Evolutionary conservation across 2,888 invertebrate species (phyloP), one percentile per base, ranked within the genome.

Genomic region (Pyrochroa serraticornis): DNA sequence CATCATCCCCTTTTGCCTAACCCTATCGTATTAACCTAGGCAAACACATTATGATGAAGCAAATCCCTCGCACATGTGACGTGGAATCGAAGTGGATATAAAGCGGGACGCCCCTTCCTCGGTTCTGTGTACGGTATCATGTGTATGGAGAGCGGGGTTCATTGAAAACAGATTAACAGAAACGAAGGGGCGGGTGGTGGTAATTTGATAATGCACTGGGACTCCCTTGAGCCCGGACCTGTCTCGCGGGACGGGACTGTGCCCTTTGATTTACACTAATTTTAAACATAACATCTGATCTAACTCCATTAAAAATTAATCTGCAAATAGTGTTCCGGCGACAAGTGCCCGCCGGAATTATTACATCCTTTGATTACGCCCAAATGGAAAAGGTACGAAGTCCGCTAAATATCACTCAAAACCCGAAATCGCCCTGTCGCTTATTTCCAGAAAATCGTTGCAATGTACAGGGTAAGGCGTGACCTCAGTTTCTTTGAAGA

Each of bases 261-360:
- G 78, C 79, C 79, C 79, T 79, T 80, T 80, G 79, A 80, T 80
- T 79, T 79, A 77, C 75, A 77, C 79, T 79, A 79, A 79, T 79
- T 79, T 79, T 78, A 79, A 79, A 79, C 78, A 79, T 78, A 78
- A 77, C 78, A 79, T 78, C 78, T 77, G 77, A 78, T 78, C 77
- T 79, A 77, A 78, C 75, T 74, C 71, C 75, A 77, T 79, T 79
- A 79, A 79, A 78, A 77, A 79, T 79, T 79, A 78, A 79, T 79
- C 77, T 71, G 59, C 74, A 71, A 75, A 75, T 74, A 75, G 74
- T 67, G 60, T 61, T 45, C 36, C 36, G 31, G 44, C 53, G 44
- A 57, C 62, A 62, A 50, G 39, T 57, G 50, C 50, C 41, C 2
- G 30, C 9, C 9, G 30, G 35, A 53, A 37, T 39, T 39, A 44